Base-by-base conservation (phyloP, 1,140 invertebrate species). In the Eubasilissa regina region DNA sequence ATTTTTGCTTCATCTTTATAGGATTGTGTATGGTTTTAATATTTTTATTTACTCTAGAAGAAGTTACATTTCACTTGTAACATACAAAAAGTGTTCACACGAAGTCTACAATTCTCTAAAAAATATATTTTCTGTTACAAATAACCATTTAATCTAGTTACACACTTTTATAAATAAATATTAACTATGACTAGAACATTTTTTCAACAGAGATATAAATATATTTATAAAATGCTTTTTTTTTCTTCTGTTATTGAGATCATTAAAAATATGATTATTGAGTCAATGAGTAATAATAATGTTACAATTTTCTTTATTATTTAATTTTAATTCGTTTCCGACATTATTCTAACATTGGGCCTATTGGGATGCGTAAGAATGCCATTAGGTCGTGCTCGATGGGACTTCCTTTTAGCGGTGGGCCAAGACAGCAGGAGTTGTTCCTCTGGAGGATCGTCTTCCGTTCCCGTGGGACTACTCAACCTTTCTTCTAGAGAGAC, bases 361-460 rank as follows among this genome's bases (percentile, higher is more conserved):
- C 74, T 80, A 15, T 51, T 58, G 11, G 81, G 66, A 51, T 80
- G 70, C 25, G 25, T 35, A 3, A 83, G 55, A 35, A 83, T 62
- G 12, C 81, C 81, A 45, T 83, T 83, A 8, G 79, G 78, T 51
- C 75, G 56, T 21, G 25, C 10, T 77, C 56, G 79, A 11, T 76
- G 77, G n/a, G 78, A 74, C 66, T 77, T 75, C 47, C 85, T 81
- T 83, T 86, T 77, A 75, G 84, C 74, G 19, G 82, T 72, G 7
- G 85, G 89, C 90, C 90, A 91, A 25, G 89, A 87, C 7, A 91
- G 84, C 11, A 91, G 84, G 4, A 90, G 83, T 81, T 89, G 88
- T 80, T 91, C 89, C 77, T 91, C 90, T n/a, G 83, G 83, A 7
- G 85, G 80, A 9, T 58, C 43, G 84, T 86, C 83, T 79, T 79